phyloP scores from a whole-genome alignment of 2,888 invertebrate species.

The Nomada fucata region DNA sequence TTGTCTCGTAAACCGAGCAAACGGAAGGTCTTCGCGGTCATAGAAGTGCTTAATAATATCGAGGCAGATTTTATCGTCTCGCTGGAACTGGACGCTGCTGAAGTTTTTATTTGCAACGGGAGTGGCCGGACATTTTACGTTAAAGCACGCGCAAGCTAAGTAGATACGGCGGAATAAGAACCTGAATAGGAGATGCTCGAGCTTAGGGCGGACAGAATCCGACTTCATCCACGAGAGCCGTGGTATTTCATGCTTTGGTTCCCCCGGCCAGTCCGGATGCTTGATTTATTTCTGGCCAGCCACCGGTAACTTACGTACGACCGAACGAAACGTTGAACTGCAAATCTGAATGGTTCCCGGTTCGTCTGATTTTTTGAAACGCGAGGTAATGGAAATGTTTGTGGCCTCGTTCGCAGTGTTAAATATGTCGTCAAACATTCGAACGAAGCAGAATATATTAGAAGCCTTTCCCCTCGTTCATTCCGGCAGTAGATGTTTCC shows the following conservation, averaged over 20 bases:
- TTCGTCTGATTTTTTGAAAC: no score
- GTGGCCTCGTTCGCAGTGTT: no score
- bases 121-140: not conserved
- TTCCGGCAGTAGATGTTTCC: no score
- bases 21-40: no score
- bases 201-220: slow-evolving; percentile 29
- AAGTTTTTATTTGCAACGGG: not conserved
- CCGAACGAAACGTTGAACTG: not conserved
- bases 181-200: slow-evolving; percentile 12
- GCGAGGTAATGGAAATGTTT: no score
- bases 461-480: no score
- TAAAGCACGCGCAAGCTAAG: not conserved
- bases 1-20: no score
- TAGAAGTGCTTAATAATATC: no score
- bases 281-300: slow-evolving; percentile 14
- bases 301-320: not conserved
- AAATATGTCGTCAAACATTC: no score
- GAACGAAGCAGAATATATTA: no score
- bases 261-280: slow-evolving; percentile 1
- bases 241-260: slow-evolving; percentile 31
- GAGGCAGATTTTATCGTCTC: not conserved
- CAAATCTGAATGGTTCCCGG: no score
- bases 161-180: slow-evolving; percentile 9
- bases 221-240: slow-evolving; percentile 13
- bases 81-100: not conserved